Conservation (phyloP, 2,797 vertebrate genomes). For the Erethizon dorsatum region DNA sequence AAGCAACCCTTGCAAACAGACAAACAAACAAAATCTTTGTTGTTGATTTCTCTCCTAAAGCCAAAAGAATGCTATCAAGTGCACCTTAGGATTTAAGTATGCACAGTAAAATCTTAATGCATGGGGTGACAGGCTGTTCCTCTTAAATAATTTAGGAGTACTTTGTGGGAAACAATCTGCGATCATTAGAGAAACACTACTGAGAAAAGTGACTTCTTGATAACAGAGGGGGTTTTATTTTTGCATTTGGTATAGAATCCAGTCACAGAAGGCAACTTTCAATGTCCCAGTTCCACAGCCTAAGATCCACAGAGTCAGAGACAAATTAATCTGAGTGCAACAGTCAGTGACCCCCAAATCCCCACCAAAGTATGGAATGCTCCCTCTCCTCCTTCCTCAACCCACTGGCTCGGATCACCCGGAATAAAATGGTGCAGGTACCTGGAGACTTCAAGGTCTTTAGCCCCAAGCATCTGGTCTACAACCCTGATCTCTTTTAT, state of each 20-base stretch:
- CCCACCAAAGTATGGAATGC: background rate
- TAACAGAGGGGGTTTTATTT: conserved; percentile 60
- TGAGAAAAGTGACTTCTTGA: conserved; percentile 68
- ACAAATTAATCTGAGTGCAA: background rate
- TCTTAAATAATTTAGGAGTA: conserved; percentile 79
- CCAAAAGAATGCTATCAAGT: background rate
- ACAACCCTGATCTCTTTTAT: background rate
- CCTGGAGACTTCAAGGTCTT: background rate
- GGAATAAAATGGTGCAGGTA: accelerated
- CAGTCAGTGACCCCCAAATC: background rate
- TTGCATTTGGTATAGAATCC: conserved; percentile 39
- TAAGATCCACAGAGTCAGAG: background rate
- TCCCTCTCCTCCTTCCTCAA: too few relatives aligned
- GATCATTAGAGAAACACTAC: conserved; percentile 69
- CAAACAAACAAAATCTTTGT: conserved; percentile 40
- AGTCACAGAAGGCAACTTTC: conserved; percentile 8
- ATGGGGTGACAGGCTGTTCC: conserved; percentile 65
- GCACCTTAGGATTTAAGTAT: background rate
- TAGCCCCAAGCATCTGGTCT: background rate
- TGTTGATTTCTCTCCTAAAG: background rate
- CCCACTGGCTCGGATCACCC: background rate
- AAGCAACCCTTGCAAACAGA: background rate
- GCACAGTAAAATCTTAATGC: conserved; percentile 49
- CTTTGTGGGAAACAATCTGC: conserved; percentile 69
- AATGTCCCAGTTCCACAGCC: background rate